A percentile compares a stretch with the other conserved stretches of the same genome.
Evolutionary conservation across 2,888 invertebrate genomes (phyloP).

Genomic region (Drosophila mimetica): DNA sequence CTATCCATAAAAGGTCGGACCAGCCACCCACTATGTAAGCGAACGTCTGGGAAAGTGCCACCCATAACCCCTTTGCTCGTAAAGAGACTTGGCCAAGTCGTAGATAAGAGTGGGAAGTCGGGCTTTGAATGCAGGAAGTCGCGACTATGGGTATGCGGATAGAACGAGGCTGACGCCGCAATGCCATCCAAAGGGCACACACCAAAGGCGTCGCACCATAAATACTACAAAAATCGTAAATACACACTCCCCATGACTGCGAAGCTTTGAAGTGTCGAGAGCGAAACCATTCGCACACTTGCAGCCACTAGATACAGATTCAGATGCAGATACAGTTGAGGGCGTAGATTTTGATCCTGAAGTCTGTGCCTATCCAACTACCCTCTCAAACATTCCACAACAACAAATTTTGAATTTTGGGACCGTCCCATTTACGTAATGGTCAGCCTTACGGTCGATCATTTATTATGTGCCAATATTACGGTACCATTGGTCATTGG

Average conservation of each 20-base stretch:
- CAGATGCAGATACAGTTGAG: not conserved
- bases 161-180: constrained; percentile 41
- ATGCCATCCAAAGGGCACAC: constrained; percentile 35
- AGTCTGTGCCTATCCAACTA: not conserved
- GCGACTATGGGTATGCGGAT: constrained; percentile 24
- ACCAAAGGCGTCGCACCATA: constrained; percentile 61
- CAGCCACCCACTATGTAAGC: constrained; percentile 52
- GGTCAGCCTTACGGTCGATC: not conserved
- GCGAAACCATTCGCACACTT: constrained; percentile 50
- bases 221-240: constrained; percentile 76
- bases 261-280: constrained; percentile 18
- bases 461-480: not conserved
- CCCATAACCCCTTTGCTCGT: constrained; percentile 55
- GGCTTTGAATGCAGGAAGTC: not conserved
- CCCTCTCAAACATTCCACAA: not conserved
- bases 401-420: not conserved
- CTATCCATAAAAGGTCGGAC: constrained; percentile 72
- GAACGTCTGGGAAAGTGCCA: constrained; percentile 8
- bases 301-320: constrained; percentile 19
- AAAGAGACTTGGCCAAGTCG: constrained; percentile 59
- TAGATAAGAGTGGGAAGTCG: constrained; percentile 50
- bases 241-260: constrained; percentile 47
- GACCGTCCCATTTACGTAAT: not conserved
- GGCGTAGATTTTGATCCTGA: not conserved
- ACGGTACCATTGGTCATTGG: not conserved